These are phyloP conservation scores for Bradypus variegatus DNA, from an alignment of 2,797 vertebrate species.

Conservation along the genomic window DNA sequence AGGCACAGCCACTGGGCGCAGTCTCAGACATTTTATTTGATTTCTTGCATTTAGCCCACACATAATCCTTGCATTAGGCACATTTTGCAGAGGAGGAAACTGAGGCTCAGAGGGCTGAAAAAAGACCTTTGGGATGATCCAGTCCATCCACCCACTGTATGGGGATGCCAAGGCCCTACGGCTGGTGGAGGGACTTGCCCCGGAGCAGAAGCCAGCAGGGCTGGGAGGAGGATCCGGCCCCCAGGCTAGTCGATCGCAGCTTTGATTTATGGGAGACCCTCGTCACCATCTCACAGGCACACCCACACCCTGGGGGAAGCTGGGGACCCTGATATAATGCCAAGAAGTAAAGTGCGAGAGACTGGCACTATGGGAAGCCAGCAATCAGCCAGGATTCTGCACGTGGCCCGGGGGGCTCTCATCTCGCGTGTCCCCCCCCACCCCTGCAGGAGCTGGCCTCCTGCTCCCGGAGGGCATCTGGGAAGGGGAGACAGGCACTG, in stretches of 20 bases:
- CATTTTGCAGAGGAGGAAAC: not conserved
- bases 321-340: not conserved
- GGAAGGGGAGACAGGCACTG: not conserved
- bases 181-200: not conserved
- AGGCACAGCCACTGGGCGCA: not conserved
- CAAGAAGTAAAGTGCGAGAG: not conserved
- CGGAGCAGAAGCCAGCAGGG: not conserved
- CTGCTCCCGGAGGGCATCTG: not conserved
- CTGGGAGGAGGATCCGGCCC: not conserved
- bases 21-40: not conserved
- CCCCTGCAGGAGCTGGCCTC: accelerated
- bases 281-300: not conserved
- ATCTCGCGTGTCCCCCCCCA: too few species aligned
- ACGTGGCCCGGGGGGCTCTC: accelerated
- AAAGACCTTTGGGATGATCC: not conserved
- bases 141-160: not conserved
- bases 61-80: not conserved
- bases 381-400: not conserved
- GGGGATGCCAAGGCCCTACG: not conserved
- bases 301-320: not conserved
- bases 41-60: not conserved
- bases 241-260: not conserved
- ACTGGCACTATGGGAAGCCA: not conserved
- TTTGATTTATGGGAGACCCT: not conserved
- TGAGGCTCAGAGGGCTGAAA: not conserved